These are phyloP conservation scores for Chrysina gloriosa DNA, from an alignment of 2,888 invertebrate genomes.

Conservation along the genomic window DNA sequence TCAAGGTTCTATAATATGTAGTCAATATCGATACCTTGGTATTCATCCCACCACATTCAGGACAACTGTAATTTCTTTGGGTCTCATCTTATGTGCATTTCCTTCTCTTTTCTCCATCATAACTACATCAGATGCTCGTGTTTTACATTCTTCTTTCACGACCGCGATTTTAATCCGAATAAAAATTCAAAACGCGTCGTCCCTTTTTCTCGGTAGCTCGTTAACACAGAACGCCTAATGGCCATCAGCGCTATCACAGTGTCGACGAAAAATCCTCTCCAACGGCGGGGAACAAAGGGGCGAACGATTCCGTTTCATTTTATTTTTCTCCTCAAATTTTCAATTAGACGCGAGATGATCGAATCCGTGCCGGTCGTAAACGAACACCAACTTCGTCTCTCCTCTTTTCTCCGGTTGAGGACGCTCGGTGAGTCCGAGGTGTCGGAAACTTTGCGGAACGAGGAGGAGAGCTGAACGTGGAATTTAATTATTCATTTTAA, in stretches of 20 bases:
- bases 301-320: neutral
- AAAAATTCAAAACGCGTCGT: neutral
- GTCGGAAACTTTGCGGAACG: neutral
- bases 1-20: too few species aligned
- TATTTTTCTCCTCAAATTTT: slow-evolving; percentile 21
- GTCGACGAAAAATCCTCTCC: neutral
- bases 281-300: neutral
- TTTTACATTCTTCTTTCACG: too few species aligned
- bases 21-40: too few species aligned
- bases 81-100: too few species aligned
- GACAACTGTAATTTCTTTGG: too few species aligned
- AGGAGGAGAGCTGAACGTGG: slow-evolving; percentile 42
- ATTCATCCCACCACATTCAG: too few species aligned
- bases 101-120: too few species aligned
- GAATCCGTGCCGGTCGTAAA: slow-evolving; percentile 12
- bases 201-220: neutral
- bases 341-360: slow-evolving; percentile 31
- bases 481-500: slow-evolving; percentile 52
- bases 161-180: neutral
- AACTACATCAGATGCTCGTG: neutral
- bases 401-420: neutral
- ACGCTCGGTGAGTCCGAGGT: neutral
- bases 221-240: neutral
- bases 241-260: neutral
- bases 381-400: neutral